Base-by-base conservation (phyloP, 2,113 vertebrate genomes). In the Abramis brama region DNA sequence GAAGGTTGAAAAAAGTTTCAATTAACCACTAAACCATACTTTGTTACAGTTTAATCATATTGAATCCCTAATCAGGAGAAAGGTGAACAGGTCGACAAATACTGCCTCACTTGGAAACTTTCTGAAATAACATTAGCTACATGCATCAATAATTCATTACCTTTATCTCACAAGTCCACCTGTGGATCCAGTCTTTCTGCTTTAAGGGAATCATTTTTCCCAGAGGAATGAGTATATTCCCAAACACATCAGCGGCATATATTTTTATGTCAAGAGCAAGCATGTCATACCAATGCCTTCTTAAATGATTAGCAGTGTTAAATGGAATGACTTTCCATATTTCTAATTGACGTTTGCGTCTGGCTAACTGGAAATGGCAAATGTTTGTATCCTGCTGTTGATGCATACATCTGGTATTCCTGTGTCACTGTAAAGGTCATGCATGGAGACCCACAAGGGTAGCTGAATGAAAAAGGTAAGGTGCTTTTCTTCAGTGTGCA, bases 151-250 rank as follows among this genome's bases (percentile, higher is more conserved):
- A 78, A 55, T 10, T 88, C 21, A 52, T 66, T 50, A 39, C 25
- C 60, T 83, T 88, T 79, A 83, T 86, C 87, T 23, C 21, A 19
- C 59, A 55, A 86, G n/a, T 57, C 39, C 77, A 74, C 39, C 52
- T 83, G 73, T 70, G 62, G 84, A 55, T 79, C 82, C 60, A 66
- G 36, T 33, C 71, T 60, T 45, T 52, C 23, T 12, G 11, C 10
- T 33, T 33, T 3, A 62, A 64, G 11, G 62, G 45, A 39, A 79
- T 27, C 13, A 64, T 74, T 39, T 21, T 55, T 17, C 50, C 25
- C 2, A 73, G n/a, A 39, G 21, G 25, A 45, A 62, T 5, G 5
- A 50, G 71, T 12, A 81, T 25, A 77, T 64, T 4, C 6, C 5
- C 50, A 83, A 70, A 45, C 39, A 21, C 19, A 55, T 55, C 45